Evolutionary conservation across 1,140 invertebrate species (phyloP), one percentile per base, ranked within the genome.

Genomic region (Ladona fulva): DNA sequence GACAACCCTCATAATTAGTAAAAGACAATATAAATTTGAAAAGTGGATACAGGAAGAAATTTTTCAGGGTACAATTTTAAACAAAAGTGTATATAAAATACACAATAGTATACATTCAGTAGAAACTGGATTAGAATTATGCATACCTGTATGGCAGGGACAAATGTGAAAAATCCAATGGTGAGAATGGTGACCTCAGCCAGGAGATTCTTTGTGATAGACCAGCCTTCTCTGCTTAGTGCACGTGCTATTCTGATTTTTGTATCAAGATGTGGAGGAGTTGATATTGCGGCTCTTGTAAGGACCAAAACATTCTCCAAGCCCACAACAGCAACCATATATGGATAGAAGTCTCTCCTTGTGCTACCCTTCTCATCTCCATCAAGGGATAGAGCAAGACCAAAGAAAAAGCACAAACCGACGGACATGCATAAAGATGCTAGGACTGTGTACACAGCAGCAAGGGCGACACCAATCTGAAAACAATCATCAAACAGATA

Each of bases 221-320:
- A 94, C 96, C 96, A 98, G 0, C 96, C 96, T 87, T 99, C 97
- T 83, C 94, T 95, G 82, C 94, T 96, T 12, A 99, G 86, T 0
- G 94, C 96, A 87, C 97, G 94, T 1, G 96, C 97, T 22, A 98
- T 90, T 42, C 97, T 89, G 78, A 97, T 95, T 86, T 97, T 98
- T 0, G 97, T 93, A 84, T 98, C 97, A 5, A 98, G 88, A 82
- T 97, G 93, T 1, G 92, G 88, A 16, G 96, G 94, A 12, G 96
- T 97, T 5, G 95, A 95, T 0, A 96, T 94, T 0, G 99, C 94
- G 82, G 96, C 96, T 85, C 97, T 96, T 0, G 96, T 98, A 25
- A 99, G 86, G 0, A 98, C 95, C 22, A 99, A 85, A 29, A 97
- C 94, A 85, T 99, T 99, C 86, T 99, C 98, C 11, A 99, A 86